These are phyloP conservation scores for Meriones psammophilus DNA, from an alignment of 2,797 vertebrate species.

Conservation along the genomic window DNA sequence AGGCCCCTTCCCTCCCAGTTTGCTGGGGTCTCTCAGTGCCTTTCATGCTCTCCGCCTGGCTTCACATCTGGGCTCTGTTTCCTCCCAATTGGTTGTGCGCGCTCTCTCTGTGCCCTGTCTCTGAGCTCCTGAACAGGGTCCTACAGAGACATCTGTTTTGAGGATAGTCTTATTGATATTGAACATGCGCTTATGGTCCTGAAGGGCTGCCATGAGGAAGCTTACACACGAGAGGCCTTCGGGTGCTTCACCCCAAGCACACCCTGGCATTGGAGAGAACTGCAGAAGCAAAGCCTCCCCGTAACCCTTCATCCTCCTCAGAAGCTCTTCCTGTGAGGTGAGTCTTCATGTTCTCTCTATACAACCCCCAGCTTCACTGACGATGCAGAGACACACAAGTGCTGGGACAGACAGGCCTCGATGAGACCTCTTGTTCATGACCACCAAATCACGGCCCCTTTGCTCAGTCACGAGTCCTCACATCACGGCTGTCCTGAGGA, in stretches of 20 bases:
- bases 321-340: background rate
- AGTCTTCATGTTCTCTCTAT: background rate
- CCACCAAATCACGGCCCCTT: background rate
- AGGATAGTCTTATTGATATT: background rate
- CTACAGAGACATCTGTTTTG: rapidly evolving
- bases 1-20: rapidly evolving
- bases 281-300: background rate
- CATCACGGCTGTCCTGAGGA: background rate
- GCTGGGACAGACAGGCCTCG: background rate
- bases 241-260: background rate
- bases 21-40: background rate
- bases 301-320: background rate
- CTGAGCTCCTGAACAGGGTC: background rate
- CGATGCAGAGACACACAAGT: background rate
- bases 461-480: too few relatives aligned
- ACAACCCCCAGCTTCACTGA: background rate
- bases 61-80: background rate
- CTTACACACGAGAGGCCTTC: rapidly evolving
- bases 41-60: too few relatives aligned
- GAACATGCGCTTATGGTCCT: background rate
- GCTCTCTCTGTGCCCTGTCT: background rate
- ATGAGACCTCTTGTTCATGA: too few relatives aligned
- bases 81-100: rapidly evolving
- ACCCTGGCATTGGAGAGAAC: background rate
- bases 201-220: background rate